Percentiles rank a stretch among this genome's conserved stretches.
Conservation (phyloP, 2,113 vertebrate genomes). For the Psephotus haematonotus region DNA sequence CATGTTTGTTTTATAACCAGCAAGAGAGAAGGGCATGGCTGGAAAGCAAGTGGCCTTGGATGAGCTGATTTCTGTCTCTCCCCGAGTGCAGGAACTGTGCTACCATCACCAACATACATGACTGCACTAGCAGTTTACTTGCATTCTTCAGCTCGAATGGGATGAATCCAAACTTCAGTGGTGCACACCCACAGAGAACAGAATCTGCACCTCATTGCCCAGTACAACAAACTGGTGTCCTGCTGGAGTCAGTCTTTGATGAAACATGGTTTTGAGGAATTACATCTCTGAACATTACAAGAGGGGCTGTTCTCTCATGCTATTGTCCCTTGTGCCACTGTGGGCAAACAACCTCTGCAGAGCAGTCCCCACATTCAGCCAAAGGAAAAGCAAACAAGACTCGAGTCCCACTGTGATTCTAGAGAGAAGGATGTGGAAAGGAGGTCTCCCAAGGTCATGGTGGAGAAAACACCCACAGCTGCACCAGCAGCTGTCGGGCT, state of each 20-base stretch:
- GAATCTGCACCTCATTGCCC: not conserved
- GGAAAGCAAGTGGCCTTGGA: not conserved
- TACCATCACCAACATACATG: not conserved
- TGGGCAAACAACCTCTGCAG: not conserved
- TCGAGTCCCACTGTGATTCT: not conserved
- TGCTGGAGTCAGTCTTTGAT: not conserved
- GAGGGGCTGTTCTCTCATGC: not conserved
- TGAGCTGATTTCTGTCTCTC: not conserved
- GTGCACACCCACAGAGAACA: accelerated
- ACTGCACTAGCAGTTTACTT: not conserved
- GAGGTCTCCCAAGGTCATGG: not conserved
- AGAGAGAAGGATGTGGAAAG: not conserved
- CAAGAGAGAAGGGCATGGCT: not conserved
- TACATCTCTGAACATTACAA: not conserved
- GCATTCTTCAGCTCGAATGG: not conserved
- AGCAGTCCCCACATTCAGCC: not conserved
- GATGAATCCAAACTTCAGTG: not conserved
- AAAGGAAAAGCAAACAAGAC: not conserved
- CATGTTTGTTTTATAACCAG: not conserved
- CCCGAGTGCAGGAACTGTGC: not conserved
- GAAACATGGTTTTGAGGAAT: not conserved
- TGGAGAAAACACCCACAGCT: not conserved
- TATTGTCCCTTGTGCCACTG: not conserved
- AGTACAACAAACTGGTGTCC: not conserved
- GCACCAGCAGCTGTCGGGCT: not conserved